These are phyloP conservation scores for Engystomops pustulosus DNA, from an alignment of 2,113 vertebrate genomes.

Conservation along the genomic window DNA sequence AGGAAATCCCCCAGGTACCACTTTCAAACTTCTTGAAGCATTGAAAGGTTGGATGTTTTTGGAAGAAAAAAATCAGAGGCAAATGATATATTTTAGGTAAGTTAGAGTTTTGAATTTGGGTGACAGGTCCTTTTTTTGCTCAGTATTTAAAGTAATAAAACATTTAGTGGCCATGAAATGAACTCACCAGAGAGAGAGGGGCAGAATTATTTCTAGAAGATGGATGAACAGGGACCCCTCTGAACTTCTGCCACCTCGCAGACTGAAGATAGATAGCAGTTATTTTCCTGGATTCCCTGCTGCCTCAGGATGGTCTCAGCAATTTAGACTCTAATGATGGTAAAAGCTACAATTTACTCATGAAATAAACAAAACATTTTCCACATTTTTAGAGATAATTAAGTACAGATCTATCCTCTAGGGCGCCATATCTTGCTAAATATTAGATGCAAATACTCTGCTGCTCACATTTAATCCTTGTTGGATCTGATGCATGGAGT, in stretches of 20 bases:
- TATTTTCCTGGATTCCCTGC: background rate
- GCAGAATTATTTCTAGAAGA: background rate
- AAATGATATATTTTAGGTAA: too few relatives aligned
- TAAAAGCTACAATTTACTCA: background rate
- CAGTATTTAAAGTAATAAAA: background rate
- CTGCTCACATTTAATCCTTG: background rate
- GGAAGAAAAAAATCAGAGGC: too few relatives aligned
- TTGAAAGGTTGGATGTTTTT: too few relatives aligned
- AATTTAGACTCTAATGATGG: background rate
- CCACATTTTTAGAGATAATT: conserved; percentile 20
- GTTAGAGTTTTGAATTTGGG: too few relatives aligned
- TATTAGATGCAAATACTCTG: background rate
- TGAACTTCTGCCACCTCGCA: background rate
- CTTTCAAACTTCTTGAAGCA: too few relatives aligned
- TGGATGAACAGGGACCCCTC: background rate
- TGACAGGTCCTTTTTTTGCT: too few relatives aligned
- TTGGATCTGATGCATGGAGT: background rate
- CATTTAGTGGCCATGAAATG: background rate
- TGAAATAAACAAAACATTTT: conserved; percentile 12
- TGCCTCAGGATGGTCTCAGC: background rate
- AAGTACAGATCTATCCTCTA: conserved; percentile 25
- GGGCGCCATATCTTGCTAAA: background rate
- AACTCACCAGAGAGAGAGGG: background rate
- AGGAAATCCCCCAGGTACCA: too few relatives aligned
- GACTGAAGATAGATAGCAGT: background rate